These are phyloP conservation scores for Borostomias antarcticus DNA, from an alignment of 2,797 vertebrate species.

Conservation along the genomic window DNA sequence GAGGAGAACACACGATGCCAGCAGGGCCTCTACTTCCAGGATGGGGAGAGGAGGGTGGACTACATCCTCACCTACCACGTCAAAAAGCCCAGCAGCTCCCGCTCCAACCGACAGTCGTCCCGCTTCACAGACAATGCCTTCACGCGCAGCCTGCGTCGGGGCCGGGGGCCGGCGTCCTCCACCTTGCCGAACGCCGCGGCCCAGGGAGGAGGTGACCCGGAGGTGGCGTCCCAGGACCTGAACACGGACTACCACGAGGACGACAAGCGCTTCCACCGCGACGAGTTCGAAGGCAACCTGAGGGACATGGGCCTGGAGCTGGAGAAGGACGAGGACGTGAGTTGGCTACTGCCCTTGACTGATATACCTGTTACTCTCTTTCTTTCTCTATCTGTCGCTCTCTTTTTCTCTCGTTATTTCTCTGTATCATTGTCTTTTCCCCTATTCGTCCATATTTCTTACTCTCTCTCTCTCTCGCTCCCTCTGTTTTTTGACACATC, in stretches of 20 bases:
- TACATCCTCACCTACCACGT: constrained; percentile 91
- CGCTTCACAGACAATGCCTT: constrained; percentile 76
- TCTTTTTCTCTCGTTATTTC: neutral
- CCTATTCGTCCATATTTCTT: neutral
- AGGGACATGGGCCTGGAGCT: constrained; percentile 91
- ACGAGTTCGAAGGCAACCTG: constrained; percentile 91
- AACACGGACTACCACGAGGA: constrained; percentile 84
- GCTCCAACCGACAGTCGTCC: constrained; percentile 69
- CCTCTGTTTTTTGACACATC: neutral
- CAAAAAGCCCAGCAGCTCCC: constrained; percentile 78
- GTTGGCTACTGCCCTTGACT: constrained; percentile 28
- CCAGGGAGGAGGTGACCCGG: constrained; percentile 44
- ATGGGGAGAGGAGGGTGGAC: constrained; percentile 91
- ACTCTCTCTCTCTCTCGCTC: neutral
- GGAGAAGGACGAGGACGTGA: constrained; percentile 92
- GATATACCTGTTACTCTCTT: neutral
- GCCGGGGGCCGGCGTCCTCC: constrained; percentile 1
- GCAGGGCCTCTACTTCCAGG: constrained; percentile 89
- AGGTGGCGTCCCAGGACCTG: constrained; percentile 46
- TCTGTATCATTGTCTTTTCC: neutral
- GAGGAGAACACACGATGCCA: constrained; percentile 84
- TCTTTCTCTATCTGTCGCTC: neutral
- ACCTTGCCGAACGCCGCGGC: neutral
- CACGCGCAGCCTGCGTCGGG: constrained; percentile 42
- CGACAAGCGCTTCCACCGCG: constrained; percentile 84